phyloP scores from a whole-genome alignment of 2,113 vertebrate species.

The Circaetus gallicus region DNA sequence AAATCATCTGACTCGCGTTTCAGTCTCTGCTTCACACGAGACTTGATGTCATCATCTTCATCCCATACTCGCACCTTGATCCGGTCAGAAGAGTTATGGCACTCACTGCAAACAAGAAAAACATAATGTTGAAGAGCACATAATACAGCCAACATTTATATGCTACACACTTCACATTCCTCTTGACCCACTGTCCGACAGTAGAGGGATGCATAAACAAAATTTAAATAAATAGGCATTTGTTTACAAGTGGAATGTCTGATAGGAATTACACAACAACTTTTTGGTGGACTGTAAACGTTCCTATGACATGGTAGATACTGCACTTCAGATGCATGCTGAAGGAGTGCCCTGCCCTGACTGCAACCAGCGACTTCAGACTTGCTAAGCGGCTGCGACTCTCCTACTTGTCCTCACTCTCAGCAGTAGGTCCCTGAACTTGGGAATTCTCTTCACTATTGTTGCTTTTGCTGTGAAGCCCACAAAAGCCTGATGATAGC shows the following conservation, averaged over 20 bases:
- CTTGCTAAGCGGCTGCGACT: not conserved
- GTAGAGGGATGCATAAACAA: not conserved
- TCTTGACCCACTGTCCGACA: not conserved
- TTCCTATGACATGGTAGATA: not conserved
- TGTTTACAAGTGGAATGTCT: not conserved
- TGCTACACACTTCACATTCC: not conserved
- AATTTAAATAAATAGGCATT: not conserved
- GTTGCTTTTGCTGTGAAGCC: not conserved
- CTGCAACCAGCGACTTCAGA: not conserved
- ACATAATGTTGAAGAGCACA: not conserved
- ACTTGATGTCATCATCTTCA: constrained; percentile 98
- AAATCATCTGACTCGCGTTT: constrained; percentile 98
- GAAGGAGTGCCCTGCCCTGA: not conserved
- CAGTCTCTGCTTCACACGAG: constrained; percentile 93
- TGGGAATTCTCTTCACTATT: not conserved
- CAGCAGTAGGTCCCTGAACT: not conserved
- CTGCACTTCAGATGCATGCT: not conserved
- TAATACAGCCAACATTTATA: not conserved
- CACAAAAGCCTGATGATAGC: not conserved
- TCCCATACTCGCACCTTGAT: constrained; percentile 99
- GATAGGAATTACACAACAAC: not conserved
- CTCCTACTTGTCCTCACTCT: not conserved
- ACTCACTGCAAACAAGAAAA: constrained; percentile 81
- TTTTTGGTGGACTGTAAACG: not conserved
- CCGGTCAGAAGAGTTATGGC: constrained; percentile 97